These are phyloP conservation scores for Pantherophis guttatus DNA, from an alignment of 2,113 vertebrate genomes.

Conservation along the genomic window DNA sequence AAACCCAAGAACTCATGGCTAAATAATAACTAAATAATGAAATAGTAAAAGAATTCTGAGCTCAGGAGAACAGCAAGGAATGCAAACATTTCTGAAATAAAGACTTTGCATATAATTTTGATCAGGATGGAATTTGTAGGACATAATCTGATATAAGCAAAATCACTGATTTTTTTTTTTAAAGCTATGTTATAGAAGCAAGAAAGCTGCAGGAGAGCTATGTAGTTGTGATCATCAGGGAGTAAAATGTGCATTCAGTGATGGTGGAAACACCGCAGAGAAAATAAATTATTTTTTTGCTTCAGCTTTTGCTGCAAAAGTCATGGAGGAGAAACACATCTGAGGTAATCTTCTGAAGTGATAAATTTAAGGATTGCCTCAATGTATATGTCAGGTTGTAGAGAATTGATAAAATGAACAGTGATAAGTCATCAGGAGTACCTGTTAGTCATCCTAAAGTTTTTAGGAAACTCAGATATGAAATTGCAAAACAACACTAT, in stretches of 20 bases:
- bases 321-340: conserved; percentile 22
- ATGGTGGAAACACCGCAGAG: conserved; percentile 12
- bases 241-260: conserved; percentile 20
- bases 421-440: conserved; percentile 16
- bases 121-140: conserved; percentile 5
- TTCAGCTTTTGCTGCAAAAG: conserved; percentile 11
- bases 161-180: conserved; percentile 6
- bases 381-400: conserved; percentile 26
- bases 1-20: not conserved
- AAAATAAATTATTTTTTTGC: conserved; percentile 27
- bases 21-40: not conserved
- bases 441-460: conserved; percentile 8
- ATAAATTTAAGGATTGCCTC: conserved; percentile 29
- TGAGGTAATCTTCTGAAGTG: conserved; percentile 22
- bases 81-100: conserved; percentile 2
- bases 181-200: conserved; percentile 18
- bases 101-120: conserved; percentile 13
- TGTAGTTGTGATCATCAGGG: conserved; percentile 11
- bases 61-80: conserved; percentile 1
- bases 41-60: not conserved
- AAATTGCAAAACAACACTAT: conserved; percentile 16
- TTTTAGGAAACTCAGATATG: conserved; percentile 12
- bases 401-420: conserved; percentile 31
- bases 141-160: conserved; percentile 19
- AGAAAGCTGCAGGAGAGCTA: conserved; percentile 15